Evolutionary conservation across 2,113 vertebrate species (phyloP).

Genomic region (Galeopterus variegatus): DNA sequence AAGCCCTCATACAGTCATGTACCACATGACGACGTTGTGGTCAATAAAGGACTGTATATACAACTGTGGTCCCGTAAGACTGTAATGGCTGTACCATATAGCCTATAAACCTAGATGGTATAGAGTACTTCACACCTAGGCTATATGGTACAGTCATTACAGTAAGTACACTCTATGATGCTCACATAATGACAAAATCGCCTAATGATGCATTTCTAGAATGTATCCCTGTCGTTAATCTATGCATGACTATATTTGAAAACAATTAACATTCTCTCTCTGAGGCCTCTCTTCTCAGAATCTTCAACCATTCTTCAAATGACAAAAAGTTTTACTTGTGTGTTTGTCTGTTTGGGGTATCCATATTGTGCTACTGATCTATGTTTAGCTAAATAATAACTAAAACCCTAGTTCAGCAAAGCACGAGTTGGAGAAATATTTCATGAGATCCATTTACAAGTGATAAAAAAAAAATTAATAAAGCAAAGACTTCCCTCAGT

Average conservation of each 20-base stretch:
- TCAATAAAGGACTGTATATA: too few species aligned
- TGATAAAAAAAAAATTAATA: background rate
- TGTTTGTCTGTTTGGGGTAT: background rate
- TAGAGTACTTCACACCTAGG: too few species aligned
- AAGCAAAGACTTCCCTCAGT: background rate
- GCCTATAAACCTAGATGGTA: too few species aligned
- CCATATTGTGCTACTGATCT: background rate
- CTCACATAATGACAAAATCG: too few species aligned
- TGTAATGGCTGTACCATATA: too few species aligned
- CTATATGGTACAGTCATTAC: too few species aligned
- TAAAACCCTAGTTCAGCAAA: background rate
- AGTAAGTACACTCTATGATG: too few species aligned
- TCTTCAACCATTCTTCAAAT: conserved; percentile 21
- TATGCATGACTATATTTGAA: background rate
- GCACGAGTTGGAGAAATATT: background rate
- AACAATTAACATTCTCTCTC: background rate
- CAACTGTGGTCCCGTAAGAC: too few species aligned
- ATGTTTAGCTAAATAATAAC: background rate
- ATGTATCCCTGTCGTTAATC: too few species aligned
- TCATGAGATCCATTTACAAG: background rate
- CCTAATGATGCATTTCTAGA: too few species aligned
- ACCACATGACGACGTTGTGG: too few species aligned
- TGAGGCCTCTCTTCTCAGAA: background rate
- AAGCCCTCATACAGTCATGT: background rate
- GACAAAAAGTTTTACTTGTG: background rate